Evolutionary conservation across 2,113 vertebrate genomes (phyloP).

Genomic region (Gobio gobio): DNA sequence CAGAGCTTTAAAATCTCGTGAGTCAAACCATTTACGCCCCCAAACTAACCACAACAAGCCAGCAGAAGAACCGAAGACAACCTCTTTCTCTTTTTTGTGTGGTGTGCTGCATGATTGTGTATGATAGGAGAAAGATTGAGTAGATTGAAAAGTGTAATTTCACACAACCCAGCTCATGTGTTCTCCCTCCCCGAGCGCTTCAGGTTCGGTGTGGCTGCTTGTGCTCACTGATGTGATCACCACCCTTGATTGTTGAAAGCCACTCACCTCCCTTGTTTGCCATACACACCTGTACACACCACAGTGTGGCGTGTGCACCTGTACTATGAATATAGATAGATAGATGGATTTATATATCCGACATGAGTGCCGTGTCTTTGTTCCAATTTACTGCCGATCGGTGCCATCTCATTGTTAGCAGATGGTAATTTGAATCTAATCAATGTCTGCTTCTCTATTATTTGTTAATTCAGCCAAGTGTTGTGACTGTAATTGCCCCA

Average conservation of each 20-base stretch:
- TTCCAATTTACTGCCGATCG: neutral
- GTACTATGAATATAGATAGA: neutral
- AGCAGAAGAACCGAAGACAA: neutral
- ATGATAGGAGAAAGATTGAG: neutral
- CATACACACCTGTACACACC: constrained; percentile 1
- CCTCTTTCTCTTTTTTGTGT: neutral
- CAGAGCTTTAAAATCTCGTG: constrained; percentile 5
- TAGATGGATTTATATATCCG: constrained; percentile 3
- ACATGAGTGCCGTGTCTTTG: neutral
- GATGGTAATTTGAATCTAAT: constrained; percentile 45
- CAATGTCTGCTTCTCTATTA: constrained; percentile 35
- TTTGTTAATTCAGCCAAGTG: constrained; percentile 35
- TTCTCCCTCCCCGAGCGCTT: neutral
- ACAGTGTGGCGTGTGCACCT: neutral
- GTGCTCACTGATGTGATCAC: neutral
- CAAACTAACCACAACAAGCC: neutral
- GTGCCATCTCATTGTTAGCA: constrained; percentile 1
- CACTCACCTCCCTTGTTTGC: neutral
- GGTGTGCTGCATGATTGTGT: neutral
- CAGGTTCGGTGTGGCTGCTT: neutral
- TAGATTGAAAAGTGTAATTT: constrained; percentile 30
- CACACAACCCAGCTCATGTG: neutral
- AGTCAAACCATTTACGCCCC: constrained; percentile 6
- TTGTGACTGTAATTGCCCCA: constrained; percentile 32
- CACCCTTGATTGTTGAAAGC: constrained; percentile 5